These are phyloP conservation scores for Takifugu flavidus DNA, from an alignment of 2,113 vertebrate species.

Conservation along the genomic window DNA sequence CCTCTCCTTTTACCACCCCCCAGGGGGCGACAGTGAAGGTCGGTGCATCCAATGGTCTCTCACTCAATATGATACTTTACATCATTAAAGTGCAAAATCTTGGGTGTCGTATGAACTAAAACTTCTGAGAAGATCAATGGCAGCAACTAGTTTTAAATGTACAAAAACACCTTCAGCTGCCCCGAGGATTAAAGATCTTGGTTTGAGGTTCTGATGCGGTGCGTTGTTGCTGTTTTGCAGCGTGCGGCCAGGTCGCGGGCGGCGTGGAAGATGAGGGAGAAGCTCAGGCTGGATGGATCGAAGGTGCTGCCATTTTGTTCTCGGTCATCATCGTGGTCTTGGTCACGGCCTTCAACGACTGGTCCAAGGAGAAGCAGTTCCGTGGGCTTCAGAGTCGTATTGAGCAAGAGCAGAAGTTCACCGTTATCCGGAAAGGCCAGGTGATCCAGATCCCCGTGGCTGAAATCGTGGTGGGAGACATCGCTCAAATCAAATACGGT, in stretches of 20 bases:
- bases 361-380: conserved; percentile 99
- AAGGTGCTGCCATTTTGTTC: conserved; percentile 93
- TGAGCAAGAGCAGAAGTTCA: conserved; percentile 95
- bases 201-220: too few species aligned
- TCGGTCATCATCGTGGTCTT: conserved; percentile 95
- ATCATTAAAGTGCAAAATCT: background rate
- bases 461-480: conserved; percentile 92
- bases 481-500: conserved; percentile 98
- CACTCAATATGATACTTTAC: too few species aligned
- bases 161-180: too few species aligned
- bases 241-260: conserved; percentile 72
- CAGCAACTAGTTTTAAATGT: too few species aligned
- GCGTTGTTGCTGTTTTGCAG: conserved; percentile 28
- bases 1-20: conserved; percentile 92
- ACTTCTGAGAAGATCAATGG: too few species aligned
- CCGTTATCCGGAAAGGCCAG: conserved; percentile 92
- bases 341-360: conserved; percentile 96
- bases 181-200: too few species aligned
- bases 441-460: conserved; percentile 95
- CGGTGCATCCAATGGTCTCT: background rate
- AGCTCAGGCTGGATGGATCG: conserved; percentile 92
- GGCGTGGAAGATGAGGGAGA: conserved; percentile 86
- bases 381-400: conserved; percentile 95
- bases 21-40: conserved; percentile 82
- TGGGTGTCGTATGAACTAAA: too few species aligned